Evolutionary conservation across 1,140 invertebrate species (phyloP), one percentile per base, ranked within the genome.

Genomic region (Condylostylus longicornis): DNA sequence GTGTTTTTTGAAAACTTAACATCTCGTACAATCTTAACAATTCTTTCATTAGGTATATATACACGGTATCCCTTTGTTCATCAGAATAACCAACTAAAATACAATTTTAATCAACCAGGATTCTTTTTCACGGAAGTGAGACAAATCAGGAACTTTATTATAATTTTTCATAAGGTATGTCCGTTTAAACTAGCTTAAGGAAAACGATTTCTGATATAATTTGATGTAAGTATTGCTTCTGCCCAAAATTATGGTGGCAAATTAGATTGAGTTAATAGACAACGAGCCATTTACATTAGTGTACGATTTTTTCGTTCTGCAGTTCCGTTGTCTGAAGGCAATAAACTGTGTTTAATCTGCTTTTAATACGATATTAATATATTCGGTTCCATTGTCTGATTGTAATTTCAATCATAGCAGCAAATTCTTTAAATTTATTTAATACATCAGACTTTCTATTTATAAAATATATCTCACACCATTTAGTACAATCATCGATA

Each of bases 321-420:
- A 10, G 49, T 34, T 3, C 54, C 53, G 45, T 59, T 58, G 35
- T 48, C 34, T 58, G 35, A 4, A 49, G 52, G 20, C 44, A 42
- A 35, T 51, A 17, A 2, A 23, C 22, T 2, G 35, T 12, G 9
- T 12, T 27, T 7, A 36, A 25, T 27, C 21, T 4, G 4, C 35
- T n/a, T 15, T 25, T 36, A 14, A 36, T 36, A 25, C 35, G 22
- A 4, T 15, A 8, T n/a, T n/a, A n/a, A n/a, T n/a, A n/a, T n/a
- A n/a, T n/a, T n/a, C n/a, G n/a, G n/a, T n/a, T n/a, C n/a, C n/a
- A n/a, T n/a, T n/a, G n/a, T n/a, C n/a, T n/a, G n/a, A n/a, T n/a
- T n/a, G n/a, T n/a, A n/a, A n/a, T n/a, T n/a, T n/a, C n/a, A n/a
- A n/a, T n/a, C n/a, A n/a, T n/a, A n/a, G n/a, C n/a, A n/a, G n/a